Conservation (phyloP, 2,797 vertebrate genomes). For the Salmo trutta region DNA sequence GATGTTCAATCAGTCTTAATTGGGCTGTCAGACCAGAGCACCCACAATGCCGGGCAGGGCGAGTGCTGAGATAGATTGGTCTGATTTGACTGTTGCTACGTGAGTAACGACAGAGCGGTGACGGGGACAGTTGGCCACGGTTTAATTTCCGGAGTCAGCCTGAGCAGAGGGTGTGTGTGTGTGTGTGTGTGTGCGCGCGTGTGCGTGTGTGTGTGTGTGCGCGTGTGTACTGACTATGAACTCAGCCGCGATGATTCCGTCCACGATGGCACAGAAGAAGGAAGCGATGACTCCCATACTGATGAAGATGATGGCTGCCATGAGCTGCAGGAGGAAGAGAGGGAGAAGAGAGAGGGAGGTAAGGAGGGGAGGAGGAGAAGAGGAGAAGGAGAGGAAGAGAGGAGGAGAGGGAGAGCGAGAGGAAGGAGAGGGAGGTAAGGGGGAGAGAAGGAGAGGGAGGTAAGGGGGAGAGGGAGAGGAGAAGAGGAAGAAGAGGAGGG, state of each 20-base stretch:
- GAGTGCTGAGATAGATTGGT: constrained; percentile 14
- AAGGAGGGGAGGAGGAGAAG: constrained; percentile 17
- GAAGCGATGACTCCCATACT: constrained; percentile 88
- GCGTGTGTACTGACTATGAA: constrained; percentile 84
- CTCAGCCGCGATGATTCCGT: constrained; percentile 89
- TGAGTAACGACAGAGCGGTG: constrained; percentile 10
- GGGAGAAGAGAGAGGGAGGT: not conserved
- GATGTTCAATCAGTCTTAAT: constrained; percentile 30
- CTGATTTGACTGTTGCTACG: constrained; percentile 7
- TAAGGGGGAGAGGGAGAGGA: not conserved
- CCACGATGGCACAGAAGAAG: constrained; percentile 90
- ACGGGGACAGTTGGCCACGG: constrained; percentile 4
- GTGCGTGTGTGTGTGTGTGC: not conserved
- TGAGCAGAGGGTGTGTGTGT: not conserved
- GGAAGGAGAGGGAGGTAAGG: not conserved
- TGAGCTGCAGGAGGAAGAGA: constrained; percentile 73
- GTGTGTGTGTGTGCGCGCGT: not conserved
- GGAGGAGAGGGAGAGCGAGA: constrained; percentile 11
- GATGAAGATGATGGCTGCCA: constrained; percentile 92
- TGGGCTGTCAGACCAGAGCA: not conserved
- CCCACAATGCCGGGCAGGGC: constrained; percentile 17
- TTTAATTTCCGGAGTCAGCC: constrained; percentile 23
- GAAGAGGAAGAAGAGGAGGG: not conserved
- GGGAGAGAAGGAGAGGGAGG: constrained; percentile 4
- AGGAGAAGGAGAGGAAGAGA: constrained; percentile 37